Percentiles rank a stretch among this genome's conserved stretches.
phyloP scores from a whole-genome alignment of 2,113 vertebrate species.

The Hydrolagus affinis region DNA sequence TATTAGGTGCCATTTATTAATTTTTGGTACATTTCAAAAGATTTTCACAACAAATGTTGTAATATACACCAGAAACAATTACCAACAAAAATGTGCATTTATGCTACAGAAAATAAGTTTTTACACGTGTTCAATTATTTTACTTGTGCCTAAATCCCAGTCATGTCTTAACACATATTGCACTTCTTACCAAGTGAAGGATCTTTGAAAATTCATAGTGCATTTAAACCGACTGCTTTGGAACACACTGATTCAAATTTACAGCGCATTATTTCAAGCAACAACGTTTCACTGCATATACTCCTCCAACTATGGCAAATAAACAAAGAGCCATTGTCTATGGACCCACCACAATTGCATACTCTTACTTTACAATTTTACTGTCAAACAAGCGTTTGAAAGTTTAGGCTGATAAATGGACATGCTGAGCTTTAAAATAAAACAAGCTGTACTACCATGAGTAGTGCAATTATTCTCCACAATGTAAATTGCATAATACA shows the following conservation, averaged over 20 bases:
- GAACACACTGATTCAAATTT: slow-evolving; percentile 5
- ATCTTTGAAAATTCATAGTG: slow-evolving; percentile 30
- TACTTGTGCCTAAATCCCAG: slow-evolving; percentile 23
- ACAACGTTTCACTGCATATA: background rate
- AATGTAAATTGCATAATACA: slow-evolving; percentile 8
- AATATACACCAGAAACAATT: slow-evolving; percentile 35
- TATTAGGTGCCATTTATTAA: slow-evolving; percentile 54
- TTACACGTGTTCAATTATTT: slow-evolving; percentile 20
- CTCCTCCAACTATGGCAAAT: background rate
- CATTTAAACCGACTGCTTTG: slow-evolving; percentile 29
- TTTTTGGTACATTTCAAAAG: slow-evolving; percentile 38
- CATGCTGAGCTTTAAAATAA: slow-evolving; percentile 12
- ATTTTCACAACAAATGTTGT: slow-evolving; percentile 32
- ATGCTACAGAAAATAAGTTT: slow-evolving; percentile 32
- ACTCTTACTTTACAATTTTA: slow-evolving; percentile 17
- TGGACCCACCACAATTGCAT: slow-evolving; percentile 1
- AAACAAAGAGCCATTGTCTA: slow-evolving; percentile 9
- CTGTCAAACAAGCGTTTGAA: slow-evolving; percentile 5
- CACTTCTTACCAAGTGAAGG: slow-evolving; percentile 32
- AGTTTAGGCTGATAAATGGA: background rate
- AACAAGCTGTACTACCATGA: background rate
- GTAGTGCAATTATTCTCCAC: background rate
- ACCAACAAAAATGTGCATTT: slow-evolving; percentile 40
- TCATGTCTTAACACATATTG: slow-evolving; percentile 29
- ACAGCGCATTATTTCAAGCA: background rate